Base-by-base conservation (phyloP, 2,888 invertebrate species). In the Drosophila kuntzei region DNA sequence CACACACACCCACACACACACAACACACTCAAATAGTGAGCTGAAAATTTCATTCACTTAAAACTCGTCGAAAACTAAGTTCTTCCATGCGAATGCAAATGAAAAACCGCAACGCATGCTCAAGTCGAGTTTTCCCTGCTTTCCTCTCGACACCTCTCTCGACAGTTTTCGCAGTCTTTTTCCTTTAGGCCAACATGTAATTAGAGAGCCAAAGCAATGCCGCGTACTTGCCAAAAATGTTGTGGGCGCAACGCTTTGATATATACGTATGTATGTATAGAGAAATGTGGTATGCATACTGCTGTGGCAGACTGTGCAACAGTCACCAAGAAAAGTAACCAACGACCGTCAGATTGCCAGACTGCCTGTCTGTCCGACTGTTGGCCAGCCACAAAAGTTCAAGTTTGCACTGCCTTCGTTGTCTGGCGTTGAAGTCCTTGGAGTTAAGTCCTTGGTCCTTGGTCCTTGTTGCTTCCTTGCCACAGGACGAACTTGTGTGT, bases 21-120 rank as follows among this genome's bases (percentile, higher is more conserved):
- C 20, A 20, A 20, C n/a, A 37, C 11, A 11, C 16, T 7, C 29
- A 29, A 16, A 36, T 22, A 37, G 59, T 41, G 22, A 64, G 65
- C 43, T 43, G 59, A 68, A 64, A 70, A 80, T 73, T 79, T 70
- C 79, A 82, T 85, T 85, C 85, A 76, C 71, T 75, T 70, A 67
- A 70, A 80, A 86, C 67, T 85, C 64, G 70, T 55, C 64, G 53
- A 29, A 50, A 80, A 60, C 73, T 64, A 85, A 88, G 71, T 88
- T 84, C 55, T 71, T 63, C 55, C 73, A 37, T 57, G 59, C 74
- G 74, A 65, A 83, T 88, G 88, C 89, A 84, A 84, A 89, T 83
- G 79, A 71, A 83, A 88, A 76, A 76, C 89, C 83, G 84, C 84
- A 84, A 78, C 72, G 89, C 89, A 84, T 78, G 84, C 86, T 82